Base-by-base conservation (phyloP, 2,888 invertebrate genomes). In the Glaucopsyche alexis region DNA sequence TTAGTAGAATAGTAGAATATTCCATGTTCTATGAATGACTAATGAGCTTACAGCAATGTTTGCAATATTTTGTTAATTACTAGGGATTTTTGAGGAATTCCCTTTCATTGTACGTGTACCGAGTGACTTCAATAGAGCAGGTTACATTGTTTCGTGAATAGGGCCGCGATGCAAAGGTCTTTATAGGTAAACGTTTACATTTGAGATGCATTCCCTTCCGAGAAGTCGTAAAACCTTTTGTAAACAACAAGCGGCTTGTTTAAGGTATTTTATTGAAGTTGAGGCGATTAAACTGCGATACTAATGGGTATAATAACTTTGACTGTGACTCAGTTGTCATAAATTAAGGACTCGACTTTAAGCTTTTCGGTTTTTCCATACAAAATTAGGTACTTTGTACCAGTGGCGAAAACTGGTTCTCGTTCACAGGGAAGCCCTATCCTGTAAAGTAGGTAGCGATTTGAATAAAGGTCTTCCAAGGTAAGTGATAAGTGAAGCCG, bases 211-310 rank as follows among this genome's bases (percentile, higher is more conserved):
- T 11, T 47, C 19, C 69, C 69, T 69, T 69, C 47, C 29, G 3
- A 49, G 69, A 69, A 69, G 19, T 13, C 69, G 11, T 47, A 29
- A 69, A 13, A 14, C 47, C 49, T 45, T 67, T 69, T 38, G 69
- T 49, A 29, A 49, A 47, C 13, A 29, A 13, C 47, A 19, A 29
- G 14, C 69, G 69, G 19, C 49, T 49, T 14, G 40, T 66, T 66
- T 42, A 11, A 42, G 40, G 66, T 16, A 42, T 16, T 60, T 60
- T 29, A 60, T 60, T 13, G 1, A 60, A 60, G 38, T 60, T 38
- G 14, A 60, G 38, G 38, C 60, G 38, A 60, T 38, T 13, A 60
- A 60, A 60, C 9, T 55, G 16, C 60, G 6, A 60, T 29, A 60
- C 13, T 60, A 29, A 11, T 60, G 38, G 60, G 9, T 7, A 60